Evolutionary conservation across 2,113 vertebrate species (phyloP).

Genomic region (Bungarus multicinctus): DNA sequence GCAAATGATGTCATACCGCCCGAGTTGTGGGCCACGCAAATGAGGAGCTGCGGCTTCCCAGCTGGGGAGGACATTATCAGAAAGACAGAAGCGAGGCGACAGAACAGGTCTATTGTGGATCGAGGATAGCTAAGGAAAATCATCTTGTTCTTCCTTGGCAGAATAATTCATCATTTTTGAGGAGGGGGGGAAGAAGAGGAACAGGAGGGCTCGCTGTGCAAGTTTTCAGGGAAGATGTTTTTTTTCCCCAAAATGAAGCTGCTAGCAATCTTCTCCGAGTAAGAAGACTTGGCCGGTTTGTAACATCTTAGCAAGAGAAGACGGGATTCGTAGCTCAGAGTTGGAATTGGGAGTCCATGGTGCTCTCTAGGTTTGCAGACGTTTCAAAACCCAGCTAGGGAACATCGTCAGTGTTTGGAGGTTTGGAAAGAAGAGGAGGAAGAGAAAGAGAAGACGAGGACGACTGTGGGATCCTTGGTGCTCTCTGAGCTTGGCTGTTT

Average conservation of each 20-base stretch:
- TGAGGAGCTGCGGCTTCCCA: background rate
- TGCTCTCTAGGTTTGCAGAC: too few species aligned
- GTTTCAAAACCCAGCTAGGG: too few species aligned
- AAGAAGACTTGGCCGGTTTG: background rate
- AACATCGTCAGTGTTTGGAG: too few species aligned
- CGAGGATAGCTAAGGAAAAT: too few species aligned
- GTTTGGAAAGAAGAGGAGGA: too few species aligned
- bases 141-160: background rate
- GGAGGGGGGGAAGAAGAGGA: background rate
- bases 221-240: background rate
- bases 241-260: background rate
- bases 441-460: too few species aligned
- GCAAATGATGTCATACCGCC: background rate
- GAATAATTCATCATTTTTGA: background rate
- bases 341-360: too few species aligned
- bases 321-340: too few species aligned
- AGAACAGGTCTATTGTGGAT: background rate
- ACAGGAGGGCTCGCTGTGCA: background rate
- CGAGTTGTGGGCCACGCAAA: background rate
- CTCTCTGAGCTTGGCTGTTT: too few species aligned
- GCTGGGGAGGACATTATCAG: background rate
- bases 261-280: background rate
- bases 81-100: too few species aligned
- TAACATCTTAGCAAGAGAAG: too few species aligned
- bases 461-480: too few species aligned